Evolutionary conservation across 1,140 invertebrate genomes (phyloP), one percentile per base, ranked within the genome.

Genomic region (Macrosteles quadrilineatus): DNA sequence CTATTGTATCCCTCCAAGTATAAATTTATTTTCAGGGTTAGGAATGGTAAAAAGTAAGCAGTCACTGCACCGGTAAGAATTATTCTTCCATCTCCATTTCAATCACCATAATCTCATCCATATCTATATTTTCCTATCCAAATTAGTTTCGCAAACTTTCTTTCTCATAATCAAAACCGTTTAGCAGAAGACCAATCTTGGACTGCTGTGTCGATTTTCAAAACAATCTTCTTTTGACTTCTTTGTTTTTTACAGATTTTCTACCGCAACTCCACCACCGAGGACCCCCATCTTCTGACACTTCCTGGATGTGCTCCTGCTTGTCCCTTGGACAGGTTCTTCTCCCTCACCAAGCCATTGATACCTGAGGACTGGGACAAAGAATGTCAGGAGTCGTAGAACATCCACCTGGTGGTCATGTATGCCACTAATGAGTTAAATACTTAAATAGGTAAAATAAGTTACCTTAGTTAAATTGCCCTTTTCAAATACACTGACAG

Each of bases 281-380:
- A 84, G 43, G 73, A 70, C n/a, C 82, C 86, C n/a, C 72, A 73
- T 53, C 74, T 84, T 14, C 75, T 90, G 73, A 80, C 79, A 14
- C 77, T 90, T 68, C 86, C 87, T 17, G 83, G 83, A n/a, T 90
- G 89, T 74, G 79, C 80, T 12, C 68, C 78, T 4, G 78, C 82
- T 17, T 91, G 90, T 74, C 84, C 87, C 2, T 72, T 90, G 1
- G 75, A 82, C 11, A 75, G 85, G 70, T 86, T 90, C 76, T 73
- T 82, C 11, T 73, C 76, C 55, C 40, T 87, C 14, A 85, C 84
- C 17, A 80, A 81, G 73, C 79, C 83, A 68, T 71, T 84, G 1
- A 75, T 88, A 74, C 87, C 86, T 29, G 73, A 76, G 29, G 79
- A 87, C 73, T 87, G 85, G 85, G 79, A 84, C 6, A 77, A 77